Evolutionary conservation across 2,797 vertebrate species (phyloP).

Genomic region (Periparus ater): DNA sequence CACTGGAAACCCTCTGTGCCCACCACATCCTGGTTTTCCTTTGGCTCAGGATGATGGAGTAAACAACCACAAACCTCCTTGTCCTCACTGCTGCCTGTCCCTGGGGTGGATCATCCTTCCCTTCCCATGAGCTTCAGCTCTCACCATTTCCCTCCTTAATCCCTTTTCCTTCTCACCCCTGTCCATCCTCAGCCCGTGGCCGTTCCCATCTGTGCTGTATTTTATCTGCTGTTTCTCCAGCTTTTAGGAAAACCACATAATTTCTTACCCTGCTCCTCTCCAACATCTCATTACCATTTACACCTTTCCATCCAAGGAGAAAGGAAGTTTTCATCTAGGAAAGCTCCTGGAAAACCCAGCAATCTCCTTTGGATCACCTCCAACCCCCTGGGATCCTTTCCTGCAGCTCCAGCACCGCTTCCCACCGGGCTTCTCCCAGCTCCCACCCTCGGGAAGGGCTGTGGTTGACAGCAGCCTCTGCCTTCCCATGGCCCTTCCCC

Average conservation of each 20-base stretch:
- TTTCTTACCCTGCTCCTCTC: rapidly evolving
- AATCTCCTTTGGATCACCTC: neutral
- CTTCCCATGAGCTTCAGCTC: neutral
- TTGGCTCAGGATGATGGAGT: neutral
- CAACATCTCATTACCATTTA: neutral
- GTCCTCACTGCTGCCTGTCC: neutral
- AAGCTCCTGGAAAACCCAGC: neutral
- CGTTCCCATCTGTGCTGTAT: rapidly evolving
- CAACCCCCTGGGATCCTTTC: rapidly evolving
- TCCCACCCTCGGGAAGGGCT: neutral
- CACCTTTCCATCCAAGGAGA: neutral
- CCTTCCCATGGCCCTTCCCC: conserved; percentile 27
- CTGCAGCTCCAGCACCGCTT: rapidly evolving
- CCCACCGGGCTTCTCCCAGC: neutral
- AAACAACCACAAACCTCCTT: neutral
- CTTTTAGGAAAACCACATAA: neutral
- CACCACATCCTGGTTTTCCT: neutral
- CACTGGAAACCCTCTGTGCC: neutral
- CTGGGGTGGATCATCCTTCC: neutral
- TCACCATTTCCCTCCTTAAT: neutral
- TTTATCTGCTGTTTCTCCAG: neutral
- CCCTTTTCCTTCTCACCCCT: neutral
- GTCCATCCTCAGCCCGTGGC: rapidly evolving
- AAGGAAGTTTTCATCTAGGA: neutral
- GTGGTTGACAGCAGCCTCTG: neutral